These are phyloP conservation scores for Pseudoips prasinana DNA, from an alignment of 2,888 invertebrate genomes.

Conservation along the genomic window DNA sequence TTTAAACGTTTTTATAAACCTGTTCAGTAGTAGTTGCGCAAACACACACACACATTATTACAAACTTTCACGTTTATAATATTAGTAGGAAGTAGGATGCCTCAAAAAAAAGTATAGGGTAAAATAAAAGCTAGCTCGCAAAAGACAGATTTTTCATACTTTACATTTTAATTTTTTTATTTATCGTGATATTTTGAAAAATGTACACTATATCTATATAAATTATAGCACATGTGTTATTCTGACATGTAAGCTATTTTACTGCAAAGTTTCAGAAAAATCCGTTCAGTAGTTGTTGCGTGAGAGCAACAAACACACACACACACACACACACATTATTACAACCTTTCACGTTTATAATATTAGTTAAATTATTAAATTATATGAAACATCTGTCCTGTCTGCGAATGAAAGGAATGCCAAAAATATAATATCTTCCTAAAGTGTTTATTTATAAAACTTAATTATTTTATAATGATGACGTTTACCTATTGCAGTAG, in stretches of 20 bases:
- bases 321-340: constrained; percentile 1
- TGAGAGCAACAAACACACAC: constrained; percentile 4
- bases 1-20: constrained; percentile 13
- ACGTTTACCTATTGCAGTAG: constrained; percentile 11
- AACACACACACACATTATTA: constrained; percentile 11
- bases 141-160: constrained; percentile 12
- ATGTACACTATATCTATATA: constrained; percentile 11
- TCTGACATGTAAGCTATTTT: constrained; percentile 12
- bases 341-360: constrained; percentile 4
- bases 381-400: constrained; percentile 12
- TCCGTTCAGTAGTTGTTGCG: constrained; percentile 4
- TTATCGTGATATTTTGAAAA: constrained; percentile 12
- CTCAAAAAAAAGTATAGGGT: constrained; percentile 10
- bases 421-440: constrained; percentile 12
- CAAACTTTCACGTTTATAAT: constrained; percentile 7
- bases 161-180: constrained; percentile 11
- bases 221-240: constrained; percentile 12
- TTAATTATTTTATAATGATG: constrained; percentile 11
- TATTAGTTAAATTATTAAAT: constrained; percentile 5
- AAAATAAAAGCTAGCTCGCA: constrained; percentile 7
- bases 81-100: constrained; percentile 9
- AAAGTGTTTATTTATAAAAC: constrained; percentile 12
- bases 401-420: constrained; percentile 12
- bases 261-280: constrained; percentile 10
- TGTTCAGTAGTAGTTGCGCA: constrained; percentile 13